A percentile compares a stretch with the other conserved stretches of the same genome.
These are phyloP conservation scores for Archaeoteleia sp. DNA, from an alignment of 2,888 invertebrate species.

Conservation along the genomic window DNA sequence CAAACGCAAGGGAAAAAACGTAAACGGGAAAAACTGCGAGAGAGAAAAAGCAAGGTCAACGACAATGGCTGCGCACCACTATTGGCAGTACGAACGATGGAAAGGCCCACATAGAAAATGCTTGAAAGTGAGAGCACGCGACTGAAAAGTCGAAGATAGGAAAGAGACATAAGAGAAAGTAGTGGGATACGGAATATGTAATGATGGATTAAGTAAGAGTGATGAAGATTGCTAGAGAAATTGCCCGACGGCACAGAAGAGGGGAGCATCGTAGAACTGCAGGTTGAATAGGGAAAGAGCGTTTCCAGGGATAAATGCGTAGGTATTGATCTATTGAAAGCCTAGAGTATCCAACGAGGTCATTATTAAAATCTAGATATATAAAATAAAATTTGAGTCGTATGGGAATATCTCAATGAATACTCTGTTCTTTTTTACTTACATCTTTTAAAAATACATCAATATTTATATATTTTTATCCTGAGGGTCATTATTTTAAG, in stretches of 20 bases:
- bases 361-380: conserved; percentile 76
- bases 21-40: conserved; percentile 49
- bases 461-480: too few species aligned
- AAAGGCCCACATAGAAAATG: conserved; percentile 42
- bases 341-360: conserved; percentile 76
- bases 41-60: conserved; percentile 45
- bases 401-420: too few species aligned
- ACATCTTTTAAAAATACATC: too few species aligned
- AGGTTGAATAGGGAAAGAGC: conserved; percentile 68
- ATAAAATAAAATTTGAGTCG: too few species aligned
- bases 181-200: conserved; percentile 29
- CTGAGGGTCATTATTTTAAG: too few species aligned
- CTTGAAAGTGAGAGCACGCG: too few species aligned
- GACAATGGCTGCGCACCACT: conserved; percentile 35
- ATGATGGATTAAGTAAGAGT: conserved; percentile 38
- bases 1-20: conserved; percentile 50
- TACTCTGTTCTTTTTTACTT: too few species aligned
- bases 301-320: conserved; percentile 75
- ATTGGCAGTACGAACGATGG: conserved; percentile 48
- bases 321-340: conserved; percentile 75
- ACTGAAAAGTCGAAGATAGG: conserved; percentile 47
- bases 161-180: conserved; percentile 53
- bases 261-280: conserved; percentile 72
- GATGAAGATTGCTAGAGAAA: conserved; percentile 44
- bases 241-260: conserved; percentile 37